These are phyloP conservation scores for Oenanthe melanoleuca DNA, from an alignment of 2,113 vertebrate genomes.

Conservation along the genomic window DNA sequence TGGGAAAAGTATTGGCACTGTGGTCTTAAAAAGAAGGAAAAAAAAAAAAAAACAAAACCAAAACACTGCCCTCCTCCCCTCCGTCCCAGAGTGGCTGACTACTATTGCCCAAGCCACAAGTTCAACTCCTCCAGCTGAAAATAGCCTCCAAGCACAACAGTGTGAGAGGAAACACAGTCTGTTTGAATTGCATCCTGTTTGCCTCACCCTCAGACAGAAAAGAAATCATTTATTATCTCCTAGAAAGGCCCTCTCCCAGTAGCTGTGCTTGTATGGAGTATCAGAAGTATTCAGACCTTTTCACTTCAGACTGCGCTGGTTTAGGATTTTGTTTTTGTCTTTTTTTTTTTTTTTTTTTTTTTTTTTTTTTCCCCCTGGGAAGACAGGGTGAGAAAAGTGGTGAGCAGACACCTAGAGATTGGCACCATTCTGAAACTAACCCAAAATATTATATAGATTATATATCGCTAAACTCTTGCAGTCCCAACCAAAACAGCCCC, in stretches of 20 bases:
- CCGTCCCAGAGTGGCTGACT: background rate
- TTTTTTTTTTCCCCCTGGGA: background rate
- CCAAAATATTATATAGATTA: background rate
- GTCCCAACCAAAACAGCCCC: background rate
- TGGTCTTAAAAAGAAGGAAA: background rate
- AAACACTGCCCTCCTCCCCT: background rate
- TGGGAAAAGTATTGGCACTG: background rate
- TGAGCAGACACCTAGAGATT: background rate
- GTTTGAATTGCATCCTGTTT: constrained; percentile 28
- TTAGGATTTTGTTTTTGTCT: background rate
- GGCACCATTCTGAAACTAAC: background rate
- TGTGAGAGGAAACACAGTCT: background rate
- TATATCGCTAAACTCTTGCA: background rate
- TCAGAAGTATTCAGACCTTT: background rate
- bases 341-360: background rate
- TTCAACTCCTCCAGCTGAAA: constrained; percentile 9
- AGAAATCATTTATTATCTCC: background rate
- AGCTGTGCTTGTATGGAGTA: background rate
- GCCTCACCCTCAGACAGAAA: background rate
- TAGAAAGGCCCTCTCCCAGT: background rate
- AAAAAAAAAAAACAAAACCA: background rate
- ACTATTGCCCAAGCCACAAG: background rate
- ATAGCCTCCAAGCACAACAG: constrained; percentile 2
- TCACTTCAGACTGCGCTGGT: background rate
- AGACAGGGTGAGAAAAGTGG: background rate